Evolutionary conservation across 2,888 invertebrate genomes (phyloP), one percentile per base, ranked within the genome.

Genomic region (Caenorhabditis angaria): DNA sequence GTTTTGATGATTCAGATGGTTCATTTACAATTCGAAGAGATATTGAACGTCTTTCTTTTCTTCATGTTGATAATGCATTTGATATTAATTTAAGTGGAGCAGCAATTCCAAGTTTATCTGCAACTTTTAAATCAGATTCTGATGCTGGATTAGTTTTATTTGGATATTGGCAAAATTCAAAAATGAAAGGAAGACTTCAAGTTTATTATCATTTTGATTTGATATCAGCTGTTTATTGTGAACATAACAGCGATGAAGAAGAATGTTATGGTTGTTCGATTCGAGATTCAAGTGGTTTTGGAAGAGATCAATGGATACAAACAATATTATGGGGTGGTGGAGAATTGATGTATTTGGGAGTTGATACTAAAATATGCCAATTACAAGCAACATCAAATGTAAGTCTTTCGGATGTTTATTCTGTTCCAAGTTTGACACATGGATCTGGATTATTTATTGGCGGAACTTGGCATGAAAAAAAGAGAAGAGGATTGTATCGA

Each of bases 401-500:
- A 54, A 72, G 72, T 57, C 24, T 76, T 32, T 61, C 66, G 14
- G 77, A 76, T 61, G 73, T 75, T 20, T 77, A 77, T 41, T 62
- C 76, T 0, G 63, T 77, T 28, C 76, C 79, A 1, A 61, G 66
- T 14, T 41, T 77, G 3, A 61, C 66, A n/a, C 69, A 70, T 12
- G 77, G 73, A 20, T 59, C 67, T 4, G 79, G 76, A 14, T 55
- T 80, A 1, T 80, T 80, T 55, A 53, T 80, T 10, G 79, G 79
- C 20, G 79, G 79, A 22, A 80, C 75, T 3, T 80, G 70, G 66
- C 71, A 77, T 58, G 76, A 80, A 48, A 80, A 77, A 60, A 77
- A 77, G 41, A 60, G 70, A 28, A 61, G 70, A 2, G 78, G 77
- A 32, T 65, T 82, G 60, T 82, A 82, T 57, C 35, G 60, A 28